A percentile compares a stretch with the other conserved stretches of the same genome.
Conservation (phyloP, 2,888 invertebrate species). For the Pollenia griseotomentosa region DNA sequence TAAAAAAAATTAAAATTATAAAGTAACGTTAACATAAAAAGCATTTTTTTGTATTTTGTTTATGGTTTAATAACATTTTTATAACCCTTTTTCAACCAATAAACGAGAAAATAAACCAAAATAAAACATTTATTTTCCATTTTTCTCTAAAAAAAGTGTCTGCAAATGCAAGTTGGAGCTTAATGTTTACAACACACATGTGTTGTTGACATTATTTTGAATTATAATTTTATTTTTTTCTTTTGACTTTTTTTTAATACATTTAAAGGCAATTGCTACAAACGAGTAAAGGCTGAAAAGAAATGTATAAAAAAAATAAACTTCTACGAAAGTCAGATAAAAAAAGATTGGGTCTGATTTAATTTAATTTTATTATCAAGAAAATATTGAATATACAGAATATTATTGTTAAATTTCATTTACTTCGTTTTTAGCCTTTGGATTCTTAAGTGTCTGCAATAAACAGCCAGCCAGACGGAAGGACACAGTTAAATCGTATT, state of each 20-base stretch:
- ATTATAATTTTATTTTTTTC: conserved; percentile 62
- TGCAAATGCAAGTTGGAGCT: neutral
- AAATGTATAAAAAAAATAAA: neutral
- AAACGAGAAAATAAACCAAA: neutral
- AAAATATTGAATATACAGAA: no score
- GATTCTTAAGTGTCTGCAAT: no score
- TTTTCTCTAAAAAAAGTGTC: neutral
- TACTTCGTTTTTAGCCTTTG: no score
- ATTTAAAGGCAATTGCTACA: neutral
- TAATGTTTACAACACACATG: conserved; percentile 60
- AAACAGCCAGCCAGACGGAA: no score
- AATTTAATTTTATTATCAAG: no score
- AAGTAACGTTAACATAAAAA: conserved; percentile 54
- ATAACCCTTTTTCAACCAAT: conserved; percentile 57
- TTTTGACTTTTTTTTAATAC: conserved; percentile 1
- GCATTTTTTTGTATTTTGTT: conserved; percentile 52
- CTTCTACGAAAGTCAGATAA: no score
- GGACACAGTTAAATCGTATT: no score
- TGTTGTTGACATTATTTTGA: conserved; percentile 71
- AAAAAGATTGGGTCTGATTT: no score
- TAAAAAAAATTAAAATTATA: conserved; percentile 21
- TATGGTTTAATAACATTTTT: conserved; percentile 70
- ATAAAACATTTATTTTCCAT: conserved; percentile 44
- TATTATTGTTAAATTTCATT: no score
- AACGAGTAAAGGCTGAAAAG: neutral